Conservation (phyloP, 1,140 invertebrate genomes). For the Zaprionus tsacasi region DNA sequence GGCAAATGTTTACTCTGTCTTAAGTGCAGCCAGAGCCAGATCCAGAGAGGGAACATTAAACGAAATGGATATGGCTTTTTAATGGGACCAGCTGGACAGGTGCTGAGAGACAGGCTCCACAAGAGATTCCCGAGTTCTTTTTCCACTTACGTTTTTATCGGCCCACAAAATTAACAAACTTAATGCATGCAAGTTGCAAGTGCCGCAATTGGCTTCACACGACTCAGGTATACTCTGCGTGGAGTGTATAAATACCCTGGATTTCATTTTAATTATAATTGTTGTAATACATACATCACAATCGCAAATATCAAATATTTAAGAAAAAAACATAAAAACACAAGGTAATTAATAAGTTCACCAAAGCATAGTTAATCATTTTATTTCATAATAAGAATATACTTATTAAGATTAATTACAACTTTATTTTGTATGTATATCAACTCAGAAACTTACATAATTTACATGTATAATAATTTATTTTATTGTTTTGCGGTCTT, state of each 20-base stretch:
- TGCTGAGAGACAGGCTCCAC: slow-evolving; percentile 1
- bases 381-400: too few species aligned
- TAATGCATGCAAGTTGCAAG: slow-evolving; percentile 1
- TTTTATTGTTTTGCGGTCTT: too few species aligned
- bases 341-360: too few species aligned
- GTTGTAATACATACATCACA: too few species aligned
- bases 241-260: neutral
- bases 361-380: too few species aligned
- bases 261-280: too few species aligned
- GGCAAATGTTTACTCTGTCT: neutral
- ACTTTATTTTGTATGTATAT: too few species aligned
- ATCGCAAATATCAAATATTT: too few species aligned
- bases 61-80: slow-evolving; percentile 26
- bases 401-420: too few species aligned
- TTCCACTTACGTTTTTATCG: slow-evolving; percentile 6
- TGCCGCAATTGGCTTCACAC: neutral
- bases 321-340: too few species aligned
- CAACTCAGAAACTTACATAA: too few species aligned
- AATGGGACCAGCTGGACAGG: slow-evolving; percentile 11
- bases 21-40: slow-evolving; percentile 1
- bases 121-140: neutral
- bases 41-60: neutral
- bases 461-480: too few species aligned
- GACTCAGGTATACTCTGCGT: neutral
- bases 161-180: slow-evolving; percentile 1